These are phyloP conservation scores for Barnardius zonarius DNA, from an alignment of 2,113 vertebrate species.

Conservation along the genomic window DNA sequence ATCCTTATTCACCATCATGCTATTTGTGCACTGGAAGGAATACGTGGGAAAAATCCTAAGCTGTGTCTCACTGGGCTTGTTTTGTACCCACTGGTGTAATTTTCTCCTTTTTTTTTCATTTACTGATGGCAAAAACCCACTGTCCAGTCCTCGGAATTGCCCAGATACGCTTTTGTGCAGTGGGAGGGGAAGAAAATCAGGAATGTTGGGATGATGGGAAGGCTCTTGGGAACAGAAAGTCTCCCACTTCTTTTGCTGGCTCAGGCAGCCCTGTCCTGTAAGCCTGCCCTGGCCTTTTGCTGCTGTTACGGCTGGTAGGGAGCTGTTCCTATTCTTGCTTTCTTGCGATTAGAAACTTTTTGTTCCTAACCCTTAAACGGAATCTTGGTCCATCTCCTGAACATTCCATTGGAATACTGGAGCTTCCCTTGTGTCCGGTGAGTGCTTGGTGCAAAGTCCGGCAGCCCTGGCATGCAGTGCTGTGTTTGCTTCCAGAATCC, in stretches of 20 bases:
- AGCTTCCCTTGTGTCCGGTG: not conserved
- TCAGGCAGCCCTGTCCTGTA: not conserved
- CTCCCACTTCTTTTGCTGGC: not conserved
- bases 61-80: not conserved
- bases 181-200: slow-evolving; percentile 50
- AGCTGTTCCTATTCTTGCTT: not conserved
- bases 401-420: not conserved
- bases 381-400: not conserved
- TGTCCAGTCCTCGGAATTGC: not conserved
- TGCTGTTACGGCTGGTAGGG: not conserved
- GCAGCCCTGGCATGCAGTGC: fast-evolving
- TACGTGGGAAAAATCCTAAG: not conserved
- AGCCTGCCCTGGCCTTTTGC: not conserved
- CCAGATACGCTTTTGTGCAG: not conserved
- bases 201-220: slow-evolving; percentile 24
- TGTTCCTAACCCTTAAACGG: not conserved
- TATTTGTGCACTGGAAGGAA: not conserved
- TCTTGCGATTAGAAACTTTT: not conserved
- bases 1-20: not conserved
- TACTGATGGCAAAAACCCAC: not conserved
- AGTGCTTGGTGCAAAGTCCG: fast-evolving
- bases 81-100: not conserved
- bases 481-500: not conserved
- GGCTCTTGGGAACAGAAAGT: slow-evolving; percentile 14
- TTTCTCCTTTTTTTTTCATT: not conserved